Evolutionary conservation across 1,140 invertebrate species (phyloP).

Genomic region (Holotrichia oblita): DNA sequence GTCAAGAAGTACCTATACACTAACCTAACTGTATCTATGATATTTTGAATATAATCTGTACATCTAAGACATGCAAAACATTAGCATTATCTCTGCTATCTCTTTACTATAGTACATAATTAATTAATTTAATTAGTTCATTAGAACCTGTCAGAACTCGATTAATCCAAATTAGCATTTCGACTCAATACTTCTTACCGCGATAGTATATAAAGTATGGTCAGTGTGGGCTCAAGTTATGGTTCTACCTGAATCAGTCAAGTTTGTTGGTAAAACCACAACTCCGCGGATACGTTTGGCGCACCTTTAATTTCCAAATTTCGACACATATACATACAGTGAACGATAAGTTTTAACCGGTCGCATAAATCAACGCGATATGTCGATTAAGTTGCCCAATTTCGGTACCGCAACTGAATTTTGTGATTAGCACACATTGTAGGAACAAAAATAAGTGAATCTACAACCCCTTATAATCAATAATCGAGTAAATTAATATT

Average conservation of each 20-base stretch:
- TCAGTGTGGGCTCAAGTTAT: not conserved
- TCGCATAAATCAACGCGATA: constrained; percentile 16
- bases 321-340: not conserved
- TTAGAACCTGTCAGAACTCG: too few relatives aligned
- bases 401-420: not conserved
- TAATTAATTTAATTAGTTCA: too few relatives aligned
- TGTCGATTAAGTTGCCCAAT: not conserved
- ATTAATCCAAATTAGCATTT: too few relatives aligned
- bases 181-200: too few relatives aligned
- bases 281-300: not conserved
- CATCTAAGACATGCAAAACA: too few relatives aligned
- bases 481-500: not conserved
- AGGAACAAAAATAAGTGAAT: too few relatives aligned
- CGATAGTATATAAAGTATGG: not conserved
- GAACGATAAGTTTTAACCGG: constrained; percentile 1
- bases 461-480: too few relatives aligned
- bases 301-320: constrained; percentile 20
- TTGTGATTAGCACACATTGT: not conserved
- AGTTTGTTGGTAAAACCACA: constrained; percentile 20
- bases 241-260: not conserved
- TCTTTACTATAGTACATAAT: too few relatives aligned
- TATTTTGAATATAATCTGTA: too few relatives aligned
- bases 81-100: too few relatives aligned
- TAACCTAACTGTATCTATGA: too few relatives aligned
- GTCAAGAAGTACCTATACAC: too few relatives aligned